Conservation (phyloP, 2,888 invertebrate species). For the Strigamia crassipes region DNA sequence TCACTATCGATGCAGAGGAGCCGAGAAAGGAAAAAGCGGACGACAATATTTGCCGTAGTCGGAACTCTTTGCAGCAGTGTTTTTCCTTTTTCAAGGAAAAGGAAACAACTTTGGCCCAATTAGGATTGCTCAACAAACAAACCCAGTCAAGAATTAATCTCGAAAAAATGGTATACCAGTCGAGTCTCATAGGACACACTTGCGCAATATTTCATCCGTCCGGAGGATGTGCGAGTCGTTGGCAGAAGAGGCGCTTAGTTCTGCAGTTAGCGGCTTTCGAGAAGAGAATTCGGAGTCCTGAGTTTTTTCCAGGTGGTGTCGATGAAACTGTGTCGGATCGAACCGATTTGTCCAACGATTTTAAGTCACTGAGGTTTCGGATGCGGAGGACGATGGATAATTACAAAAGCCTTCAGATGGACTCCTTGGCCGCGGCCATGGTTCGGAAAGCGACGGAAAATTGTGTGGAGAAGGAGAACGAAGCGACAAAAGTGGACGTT, state of each 20-base stretch:
- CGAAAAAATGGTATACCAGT: background rate
- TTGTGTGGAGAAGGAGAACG: background rate
- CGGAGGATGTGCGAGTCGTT: background rate
- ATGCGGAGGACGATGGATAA: background rate
- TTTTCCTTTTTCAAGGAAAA: background rate
- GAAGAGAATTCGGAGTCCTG: background rate
- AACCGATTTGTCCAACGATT: background rate
- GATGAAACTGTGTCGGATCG: background rate
- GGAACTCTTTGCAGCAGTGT: background rate
- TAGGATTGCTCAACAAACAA: slow-evolving; percentile 1
- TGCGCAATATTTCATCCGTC: background rate
- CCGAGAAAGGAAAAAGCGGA: background rate
- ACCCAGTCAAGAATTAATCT: background rate
- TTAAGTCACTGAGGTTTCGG: background rate
- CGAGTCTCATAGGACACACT: background rate
- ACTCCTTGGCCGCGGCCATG: background rate
- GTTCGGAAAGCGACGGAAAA: background rate
- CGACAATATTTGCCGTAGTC: background rate
- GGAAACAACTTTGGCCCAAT: background rate
- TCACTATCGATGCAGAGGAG: slow-evolving; percentile 68
- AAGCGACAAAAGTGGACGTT: background rate
- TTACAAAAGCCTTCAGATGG: background rate
- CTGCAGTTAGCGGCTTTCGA: background rate
- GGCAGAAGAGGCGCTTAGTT: background rate
- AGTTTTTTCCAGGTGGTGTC: background rate